phyloP scores from a whole-genome alignment of 1,140 invertebrate species.

The Conus betulinus region DNA sequence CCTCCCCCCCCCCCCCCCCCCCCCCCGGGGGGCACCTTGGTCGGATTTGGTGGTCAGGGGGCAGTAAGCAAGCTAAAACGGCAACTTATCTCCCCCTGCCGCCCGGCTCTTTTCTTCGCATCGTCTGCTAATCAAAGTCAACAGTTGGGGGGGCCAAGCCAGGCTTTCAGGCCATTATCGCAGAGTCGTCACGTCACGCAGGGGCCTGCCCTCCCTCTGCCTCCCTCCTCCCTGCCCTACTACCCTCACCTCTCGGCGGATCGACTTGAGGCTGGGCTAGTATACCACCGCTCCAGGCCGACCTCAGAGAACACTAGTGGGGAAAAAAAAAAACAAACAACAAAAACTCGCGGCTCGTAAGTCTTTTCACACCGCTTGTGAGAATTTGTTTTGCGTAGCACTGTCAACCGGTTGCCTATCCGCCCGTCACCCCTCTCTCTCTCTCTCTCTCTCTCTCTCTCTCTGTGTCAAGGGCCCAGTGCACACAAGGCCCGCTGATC shows the following conservation, averaged over 20 bases:
- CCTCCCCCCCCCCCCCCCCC: too few species aligned
- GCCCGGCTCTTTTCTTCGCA: slow-evolving; percentile 1
- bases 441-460: too few species aligned
- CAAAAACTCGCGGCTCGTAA: neutral
- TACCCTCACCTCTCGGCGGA: too few species aligned
- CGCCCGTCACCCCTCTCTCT: too few species aligned
- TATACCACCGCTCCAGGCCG: too few species aligned
- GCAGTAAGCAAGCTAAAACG: neutral
- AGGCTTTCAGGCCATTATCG: neutral
- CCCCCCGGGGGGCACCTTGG: neutral
- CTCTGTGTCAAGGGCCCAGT: neutral
- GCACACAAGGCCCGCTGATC: neutral
- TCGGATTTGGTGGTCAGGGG: slow-evolving; percentile 14
- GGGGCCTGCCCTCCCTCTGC: too few species aligned
- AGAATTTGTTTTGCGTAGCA: neutral
- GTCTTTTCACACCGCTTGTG: neutral
- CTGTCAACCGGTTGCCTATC: neutral
- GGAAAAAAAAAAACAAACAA: too few species aligned
- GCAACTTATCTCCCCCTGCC: neutral
- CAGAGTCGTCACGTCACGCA: neutral
- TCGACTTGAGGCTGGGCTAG: too few species aligned
- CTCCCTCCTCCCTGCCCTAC: too few species aligned
- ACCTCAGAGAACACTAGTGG: too few species aligned
- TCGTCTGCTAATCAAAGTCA: slow-evolving; percentile 10
- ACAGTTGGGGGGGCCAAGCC: neutral